Conservation (phyloP, 2,113 vertebrate species). For the Sisor rabdophorus region DNA sequence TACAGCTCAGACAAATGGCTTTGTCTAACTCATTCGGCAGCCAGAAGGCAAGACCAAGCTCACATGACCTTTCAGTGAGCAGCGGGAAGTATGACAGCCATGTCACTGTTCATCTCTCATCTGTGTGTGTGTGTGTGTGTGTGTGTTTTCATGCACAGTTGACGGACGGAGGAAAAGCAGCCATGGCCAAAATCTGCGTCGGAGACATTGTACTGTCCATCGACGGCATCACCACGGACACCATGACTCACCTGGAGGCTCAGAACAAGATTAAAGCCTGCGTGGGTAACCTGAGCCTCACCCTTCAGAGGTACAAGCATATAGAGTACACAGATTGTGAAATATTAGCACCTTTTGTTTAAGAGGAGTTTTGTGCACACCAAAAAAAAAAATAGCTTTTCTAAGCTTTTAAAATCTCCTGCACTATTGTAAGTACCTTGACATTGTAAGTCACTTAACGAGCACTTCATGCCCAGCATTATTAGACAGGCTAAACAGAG, state of each 20-base stretch:
- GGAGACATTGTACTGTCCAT: constrained; percentile 91
- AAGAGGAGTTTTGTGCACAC: neutral
- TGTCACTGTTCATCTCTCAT: constrained; percentile 1
- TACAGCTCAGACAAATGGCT: constrained; percentile 2
- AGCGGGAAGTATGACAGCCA: neutral
- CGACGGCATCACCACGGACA: constrained; percentile 82
- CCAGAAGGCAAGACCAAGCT: neutral
- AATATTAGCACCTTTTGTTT: neutral
- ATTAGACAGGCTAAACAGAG: neutral
- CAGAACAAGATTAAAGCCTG: constrained; percentile 98
- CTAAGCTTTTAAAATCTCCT: neutral
- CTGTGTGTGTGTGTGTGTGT: constrained; percentile 47
- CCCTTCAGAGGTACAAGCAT: constrained; percentile 82
- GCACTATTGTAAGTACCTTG: neutral
- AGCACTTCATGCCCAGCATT: neutral
- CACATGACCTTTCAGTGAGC: neutral
- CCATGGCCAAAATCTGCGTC: constrained; percentile 79
- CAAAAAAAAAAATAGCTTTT: neutral
- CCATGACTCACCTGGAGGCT: constrained; percentile 95
- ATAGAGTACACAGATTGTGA: neutral
- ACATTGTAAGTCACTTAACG: neutral
- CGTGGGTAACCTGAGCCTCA: constrained; percentile 81
- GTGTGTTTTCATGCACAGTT: constrained; percentile 69
- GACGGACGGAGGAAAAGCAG: constrained; percentile 89
- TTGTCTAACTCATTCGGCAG: neutral